Evolutionary conservation across 2,797 vertebrate genomes (phyloP).

Genomic region (Pantherophis vulpinus): DNA sequence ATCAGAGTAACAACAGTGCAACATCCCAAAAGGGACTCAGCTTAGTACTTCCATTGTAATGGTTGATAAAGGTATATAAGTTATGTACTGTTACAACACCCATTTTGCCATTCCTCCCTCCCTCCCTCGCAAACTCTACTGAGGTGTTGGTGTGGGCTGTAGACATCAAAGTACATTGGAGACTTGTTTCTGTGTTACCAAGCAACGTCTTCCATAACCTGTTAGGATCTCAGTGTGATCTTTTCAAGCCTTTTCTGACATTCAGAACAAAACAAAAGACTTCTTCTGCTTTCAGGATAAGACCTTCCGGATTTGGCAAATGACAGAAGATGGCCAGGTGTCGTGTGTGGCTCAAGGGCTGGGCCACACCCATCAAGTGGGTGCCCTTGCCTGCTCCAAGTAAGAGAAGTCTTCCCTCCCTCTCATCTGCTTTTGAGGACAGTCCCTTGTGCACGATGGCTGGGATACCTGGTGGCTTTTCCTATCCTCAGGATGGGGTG

Average conservation of each 20-base stretch:
- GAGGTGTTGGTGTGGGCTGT: not conserved
- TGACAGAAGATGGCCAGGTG: slow-evolving; percentile 79
- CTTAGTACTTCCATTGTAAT: not conserved
- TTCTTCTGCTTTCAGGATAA: slow-evolving; percentile 77
- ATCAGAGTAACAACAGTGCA: not conserved
- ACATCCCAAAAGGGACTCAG: not conserved
- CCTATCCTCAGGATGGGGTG: not conserved
- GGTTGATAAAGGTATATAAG: not conserved
- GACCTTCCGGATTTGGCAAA: slow-evolving; percentile 85
- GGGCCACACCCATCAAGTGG: slow-evolving; percentile 85
- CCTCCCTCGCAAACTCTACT: not conserved
- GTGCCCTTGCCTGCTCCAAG: slow-evolving; percentile 89
- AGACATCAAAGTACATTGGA: not conserved
- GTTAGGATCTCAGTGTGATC: not conserved
- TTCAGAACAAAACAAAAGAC: not conserved
- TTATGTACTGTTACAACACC: not conserved
- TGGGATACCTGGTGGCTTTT: not conserved
- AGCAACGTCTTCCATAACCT: not conserved
- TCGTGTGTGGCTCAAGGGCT: slow-evolving; percentile 82
- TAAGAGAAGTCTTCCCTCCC: slow-evolving; percentile 42
- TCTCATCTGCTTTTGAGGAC: no score
- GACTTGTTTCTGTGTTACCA: not conserved
- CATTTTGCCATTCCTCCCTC: not conserved
- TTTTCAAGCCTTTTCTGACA: not conserved
- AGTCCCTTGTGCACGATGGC: not conserved